Base-by-base conservation (phyloP, 92 coral and sea anemone species). In the Phenganax marumi region DNA sequence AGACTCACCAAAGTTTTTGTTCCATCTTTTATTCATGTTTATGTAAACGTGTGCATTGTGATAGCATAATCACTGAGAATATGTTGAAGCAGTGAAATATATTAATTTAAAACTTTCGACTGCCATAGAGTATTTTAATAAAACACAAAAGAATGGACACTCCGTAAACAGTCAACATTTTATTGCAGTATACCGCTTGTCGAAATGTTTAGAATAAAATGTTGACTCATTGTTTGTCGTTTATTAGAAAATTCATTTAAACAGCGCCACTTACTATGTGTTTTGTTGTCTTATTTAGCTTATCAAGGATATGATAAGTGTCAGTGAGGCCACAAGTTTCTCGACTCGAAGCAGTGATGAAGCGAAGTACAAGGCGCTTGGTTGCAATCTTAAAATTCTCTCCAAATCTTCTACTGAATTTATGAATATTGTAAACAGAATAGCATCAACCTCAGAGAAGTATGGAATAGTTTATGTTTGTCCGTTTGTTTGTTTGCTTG, bases 301-400 rank as follows among this genome's bases (percentile, higher is more conserved):
- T 12, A 91, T 95, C 76, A 92, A 89, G 80, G 98, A 95, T 85
- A 89, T 95, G 88, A 87, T 95, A 0, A 87, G 84, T 49, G 85
- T 95, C 72, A 90, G 93, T 50, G 98, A 95, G 76, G 85, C 92
- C 10, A 90, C 95, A 54, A 92, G 86, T 85, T 93, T 90, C 93
- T 77, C 87, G 9, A 77, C 87, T 47, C 88, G 87, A 49, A 89
- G 86, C 69, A 91, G 91, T 76, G 85, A 81, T 47, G 82, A 87
- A 55, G 86, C 93, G 7, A 89, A 92, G 77, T 92, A 91, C 91
- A 95, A 90, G 51, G 93, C 97, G 1, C 84, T 92, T 14, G 83
- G 92, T 71, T 90, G 96, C 22, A 88, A 83, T 80, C 91, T 95
- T 75, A 90, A 92, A 61, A 76, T 62, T 22, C 61, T 78, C 48